Evolutionary conservation across 2,888 invertebrate species (phyloP).

Genomic region (Ochropacha duplaris): DNA sequence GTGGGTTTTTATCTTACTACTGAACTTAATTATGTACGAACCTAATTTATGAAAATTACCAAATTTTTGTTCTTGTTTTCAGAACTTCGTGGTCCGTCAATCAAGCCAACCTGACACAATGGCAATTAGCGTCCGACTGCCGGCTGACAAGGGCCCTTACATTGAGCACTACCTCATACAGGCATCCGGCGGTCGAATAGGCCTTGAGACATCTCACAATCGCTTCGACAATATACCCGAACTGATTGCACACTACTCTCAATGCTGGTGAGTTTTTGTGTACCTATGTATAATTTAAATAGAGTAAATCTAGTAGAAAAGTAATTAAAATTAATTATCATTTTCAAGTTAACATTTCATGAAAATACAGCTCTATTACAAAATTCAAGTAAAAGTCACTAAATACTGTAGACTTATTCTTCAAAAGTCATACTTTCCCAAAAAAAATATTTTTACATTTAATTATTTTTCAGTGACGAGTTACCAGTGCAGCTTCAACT

Average conservation of each 20-base stretch:
- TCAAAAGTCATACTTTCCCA: no score
- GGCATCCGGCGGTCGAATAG: constrained; percentile 89
- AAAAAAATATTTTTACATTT: neutral
- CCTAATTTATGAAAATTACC: neutral
- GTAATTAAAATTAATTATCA: no score
- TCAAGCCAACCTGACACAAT: constrained; percentile 97
- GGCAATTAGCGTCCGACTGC: constrained; percentile 96
- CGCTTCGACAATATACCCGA: constrained; percentile 96
- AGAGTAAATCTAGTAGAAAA: no score
- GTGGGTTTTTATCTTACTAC: no score
- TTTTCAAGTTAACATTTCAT: no score
- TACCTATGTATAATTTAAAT: no score
- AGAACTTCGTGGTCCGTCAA: constrained; percentile 97
- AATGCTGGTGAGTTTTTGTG: constrained; percentile 87
- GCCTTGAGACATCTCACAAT: constrained; percentile 96
- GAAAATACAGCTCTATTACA: no score
- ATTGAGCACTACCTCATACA: constrained; percentile 98
- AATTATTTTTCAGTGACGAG: constrained; percentile 90
- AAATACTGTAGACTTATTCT: no score
- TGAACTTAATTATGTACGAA: no score
- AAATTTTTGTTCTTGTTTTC: constrained; percentile 42
- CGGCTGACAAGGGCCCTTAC: constrained; percentile 93
- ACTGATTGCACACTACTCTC: constrained; percentile 96
- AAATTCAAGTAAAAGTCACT: no score
- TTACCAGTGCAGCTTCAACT: constrained; percentile 94